Percentiles rank a stretch among this genome's conserved stretches.
Evolutionary conservation across 2,797 vertebrate species (phyloP).

Genomic region (Prunella strophiata): DNA sequence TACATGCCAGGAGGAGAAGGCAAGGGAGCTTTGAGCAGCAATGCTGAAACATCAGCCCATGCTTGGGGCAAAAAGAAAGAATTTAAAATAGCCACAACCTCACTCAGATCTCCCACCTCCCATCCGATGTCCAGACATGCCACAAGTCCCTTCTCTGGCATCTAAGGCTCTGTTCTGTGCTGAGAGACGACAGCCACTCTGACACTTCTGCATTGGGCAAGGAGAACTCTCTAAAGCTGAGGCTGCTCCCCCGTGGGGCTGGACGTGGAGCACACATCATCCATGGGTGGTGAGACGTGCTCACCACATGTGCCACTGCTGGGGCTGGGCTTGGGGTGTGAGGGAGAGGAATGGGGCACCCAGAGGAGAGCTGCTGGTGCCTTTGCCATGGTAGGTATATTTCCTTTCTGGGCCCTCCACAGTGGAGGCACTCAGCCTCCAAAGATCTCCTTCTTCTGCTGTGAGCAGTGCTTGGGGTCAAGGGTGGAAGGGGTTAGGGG

Average conservation of each 20-base stretch:
- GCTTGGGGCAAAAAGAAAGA: not conserved
- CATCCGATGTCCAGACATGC: not conserved
- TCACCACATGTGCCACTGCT: fast-evolving
- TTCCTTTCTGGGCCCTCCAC: not conserved
- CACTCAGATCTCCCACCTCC: constrained; percentile 1
- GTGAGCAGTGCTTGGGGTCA: not conserved
- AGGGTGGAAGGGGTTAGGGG: not conserved
- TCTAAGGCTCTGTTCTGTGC: not conserved
- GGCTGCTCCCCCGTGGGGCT: not conserved
- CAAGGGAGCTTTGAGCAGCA: not conserved
- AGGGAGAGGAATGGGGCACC: not conserved
- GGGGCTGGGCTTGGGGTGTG: not conserved
- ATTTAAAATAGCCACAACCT: not conserved
- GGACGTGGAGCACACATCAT: not conserved
- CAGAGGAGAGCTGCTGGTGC: not conserved
- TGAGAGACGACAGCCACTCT: not conserved
- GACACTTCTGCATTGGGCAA: not conserved
- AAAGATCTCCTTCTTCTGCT: not conserved
- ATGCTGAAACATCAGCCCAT: not conserved
- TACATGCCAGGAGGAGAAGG: not conserved
- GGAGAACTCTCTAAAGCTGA: not conserved
- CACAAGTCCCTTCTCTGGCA: not conserved
- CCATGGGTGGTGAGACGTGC: fast-evolving
- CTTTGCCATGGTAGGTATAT: constrained; percentile 43
- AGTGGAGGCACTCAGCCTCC: fast-evolving